These are phyloP conservation scores for Hippocampus comes DNA, from an alignment of 2,113 vertebrate genomes.

Conservation along the genomic window DNA sequence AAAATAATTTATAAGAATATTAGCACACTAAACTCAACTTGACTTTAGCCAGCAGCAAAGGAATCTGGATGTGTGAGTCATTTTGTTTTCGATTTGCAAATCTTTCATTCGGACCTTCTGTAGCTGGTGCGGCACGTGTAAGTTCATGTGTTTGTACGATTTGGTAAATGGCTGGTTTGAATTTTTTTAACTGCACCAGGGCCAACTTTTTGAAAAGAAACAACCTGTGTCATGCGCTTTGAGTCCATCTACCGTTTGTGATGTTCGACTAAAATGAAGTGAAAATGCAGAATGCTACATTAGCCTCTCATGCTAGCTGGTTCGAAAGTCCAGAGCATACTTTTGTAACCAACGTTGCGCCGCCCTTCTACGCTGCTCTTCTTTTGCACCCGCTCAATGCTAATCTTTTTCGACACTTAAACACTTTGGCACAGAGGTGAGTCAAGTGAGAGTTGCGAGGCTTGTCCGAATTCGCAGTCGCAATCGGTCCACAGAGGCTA, in stretches of 20 bases:
- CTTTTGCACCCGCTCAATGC: no score
- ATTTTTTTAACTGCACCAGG: background rate
- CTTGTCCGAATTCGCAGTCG: no score
- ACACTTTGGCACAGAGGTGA: no score
- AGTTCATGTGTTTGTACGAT: background rate
- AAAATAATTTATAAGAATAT: background rate
- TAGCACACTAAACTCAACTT: background rate
- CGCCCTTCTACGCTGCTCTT: no score
- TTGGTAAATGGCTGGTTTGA: background rate
- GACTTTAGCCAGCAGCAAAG: background rate
- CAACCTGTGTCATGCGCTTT: background rate
- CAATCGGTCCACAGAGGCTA: no score
- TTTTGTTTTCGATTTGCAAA: background rate
- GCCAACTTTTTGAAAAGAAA: background rate
- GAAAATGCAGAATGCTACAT: background rate
- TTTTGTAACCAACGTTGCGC: no score
- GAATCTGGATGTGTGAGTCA: background rate
- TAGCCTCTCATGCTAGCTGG: background rate
- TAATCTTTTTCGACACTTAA: no score
- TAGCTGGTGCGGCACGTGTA: background rate
- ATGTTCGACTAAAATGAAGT: background rate
- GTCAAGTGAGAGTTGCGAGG: no score
- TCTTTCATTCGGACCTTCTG: background rate
- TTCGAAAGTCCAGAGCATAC: background rate
- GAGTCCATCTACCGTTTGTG: background rate